Evolutionary conservation across 2,113 vertebrate species (phyloP).

Genomic region (Elephantulus edwardii): DNA sequence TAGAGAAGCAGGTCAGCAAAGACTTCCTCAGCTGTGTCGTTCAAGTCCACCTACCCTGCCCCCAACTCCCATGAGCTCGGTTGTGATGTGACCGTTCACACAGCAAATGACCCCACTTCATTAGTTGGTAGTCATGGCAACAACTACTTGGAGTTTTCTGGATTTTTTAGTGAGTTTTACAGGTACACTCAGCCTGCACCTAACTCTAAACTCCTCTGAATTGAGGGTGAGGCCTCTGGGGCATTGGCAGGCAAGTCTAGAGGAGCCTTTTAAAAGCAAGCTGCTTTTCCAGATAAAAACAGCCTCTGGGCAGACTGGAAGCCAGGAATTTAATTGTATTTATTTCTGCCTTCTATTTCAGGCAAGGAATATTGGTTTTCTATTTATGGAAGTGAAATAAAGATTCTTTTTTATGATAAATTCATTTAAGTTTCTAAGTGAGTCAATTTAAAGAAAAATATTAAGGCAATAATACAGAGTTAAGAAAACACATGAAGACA

Average conservation of each 20-base stretch:
- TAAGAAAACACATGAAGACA: neutral
- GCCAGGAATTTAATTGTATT: conserved; percentile 61
- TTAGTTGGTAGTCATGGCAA: fast-evolving
- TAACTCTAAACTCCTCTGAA: neutral
- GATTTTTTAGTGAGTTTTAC: neutral
- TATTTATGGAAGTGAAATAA: conserved; percentile 31
- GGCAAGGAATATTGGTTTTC: conserved; percentile 48
- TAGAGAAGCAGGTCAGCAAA: neutral
- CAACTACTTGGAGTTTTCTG: neutral
- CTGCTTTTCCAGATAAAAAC: conserved; percentile 28
- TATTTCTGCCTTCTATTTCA: conserved; percentile 58
- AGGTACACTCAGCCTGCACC: neutral
- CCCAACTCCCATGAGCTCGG: neutral
- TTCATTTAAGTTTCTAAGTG: conserved; percentile 42
- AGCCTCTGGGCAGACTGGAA: conserved; percentile 5
- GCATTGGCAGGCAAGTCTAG: neutral
- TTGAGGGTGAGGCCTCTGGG: neutral
- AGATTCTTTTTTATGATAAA: conserved; percentile 59
- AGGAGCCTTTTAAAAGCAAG: conserved; percentile 48
- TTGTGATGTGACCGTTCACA: neutral
- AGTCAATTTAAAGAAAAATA: conserved; percentile 40
- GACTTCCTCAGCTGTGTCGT: neutral
- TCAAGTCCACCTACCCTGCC: neutral
- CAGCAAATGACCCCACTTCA: neutral
- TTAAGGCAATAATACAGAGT: conserved; percentile 34